A percentile compares a stretch with the other conserved stretches of the same genome.
Evolutionary conservation across 2,797 vertebrate genomes (phyloP).

Genomic region (Alexandromys oeconomus): DNA sequence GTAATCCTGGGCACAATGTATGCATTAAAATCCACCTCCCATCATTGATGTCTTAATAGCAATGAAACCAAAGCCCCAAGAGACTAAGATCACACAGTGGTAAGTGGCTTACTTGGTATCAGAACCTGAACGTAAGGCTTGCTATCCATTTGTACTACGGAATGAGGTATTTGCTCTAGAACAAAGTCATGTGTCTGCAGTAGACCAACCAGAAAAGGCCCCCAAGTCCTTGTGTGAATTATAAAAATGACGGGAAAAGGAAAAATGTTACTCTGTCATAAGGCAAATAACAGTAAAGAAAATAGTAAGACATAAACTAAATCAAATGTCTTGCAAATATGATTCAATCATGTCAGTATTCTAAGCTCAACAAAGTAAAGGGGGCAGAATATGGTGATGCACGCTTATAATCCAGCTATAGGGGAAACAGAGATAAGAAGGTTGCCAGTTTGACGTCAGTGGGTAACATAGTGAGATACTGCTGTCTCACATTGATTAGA

Average conservation of each 20-base stretch:
- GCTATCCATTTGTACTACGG: accelerated
- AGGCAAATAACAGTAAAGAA: background rate
- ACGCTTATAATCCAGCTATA: background rate
- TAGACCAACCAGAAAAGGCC: background rate
- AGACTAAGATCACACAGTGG: background rate
- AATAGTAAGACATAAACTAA: background rate
- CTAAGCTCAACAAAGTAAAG: background rate
- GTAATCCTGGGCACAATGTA: background rate
- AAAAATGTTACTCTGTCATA: background rate
- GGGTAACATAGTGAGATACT: background rate
- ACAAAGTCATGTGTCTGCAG: background rate
- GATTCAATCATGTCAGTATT: background rate
- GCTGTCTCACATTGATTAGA: background rate
- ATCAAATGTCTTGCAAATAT: slow-evolving; percentile 44
- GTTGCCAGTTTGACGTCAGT: background rate
- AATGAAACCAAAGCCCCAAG: background rate
- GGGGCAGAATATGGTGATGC: accelerated
- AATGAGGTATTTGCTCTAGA: background rate
- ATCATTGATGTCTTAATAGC: background rate
- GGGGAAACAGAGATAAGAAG: background rate
- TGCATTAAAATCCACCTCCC: background rate
- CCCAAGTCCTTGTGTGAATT: background rate
- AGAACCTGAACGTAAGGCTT: background rate
- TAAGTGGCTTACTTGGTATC: background rate
- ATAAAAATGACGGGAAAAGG: background rate